Percentiles rank a stretch among this genome's conserved stretches.
Evolutionary conservation across 2,113 vertebrate species (phyloP).

Genomic region (Cyanistes caeruleus): DNA sequence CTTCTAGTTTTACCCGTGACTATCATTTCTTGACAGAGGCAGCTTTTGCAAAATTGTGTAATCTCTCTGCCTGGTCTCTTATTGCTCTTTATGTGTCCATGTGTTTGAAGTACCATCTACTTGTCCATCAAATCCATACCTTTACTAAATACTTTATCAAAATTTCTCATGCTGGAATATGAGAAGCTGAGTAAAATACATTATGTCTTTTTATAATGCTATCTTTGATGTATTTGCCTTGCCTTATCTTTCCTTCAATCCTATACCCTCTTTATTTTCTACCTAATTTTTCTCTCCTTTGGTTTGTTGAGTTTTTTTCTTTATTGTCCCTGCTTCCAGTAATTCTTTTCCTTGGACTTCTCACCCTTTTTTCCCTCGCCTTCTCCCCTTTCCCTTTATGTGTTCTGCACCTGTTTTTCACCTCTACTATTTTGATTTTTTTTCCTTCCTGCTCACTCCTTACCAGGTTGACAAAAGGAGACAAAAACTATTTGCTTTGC

Average conservation of each 20-base stretch:
- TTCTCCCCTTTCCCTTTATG: background rate
- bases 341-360: background rate
- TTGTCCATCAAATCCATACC: background rate
- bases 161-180: background rate
- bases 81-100: background rate
- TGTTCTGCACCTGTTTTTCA: background rate
- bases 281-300: background rate
- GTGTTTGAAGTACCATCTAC: background rate
- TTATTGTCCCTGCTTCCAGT: background rate
- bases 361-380: rapidly evolving
- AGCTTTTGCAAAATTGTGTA: background rate
- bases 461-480: background rate
- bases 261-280: background rate
- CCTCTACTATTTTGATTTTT: background rate
- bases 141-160: background rate
- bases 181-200: background rate
- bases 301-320: background rate
- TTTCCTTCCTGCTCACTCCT: background rate
- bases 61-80: background rate
- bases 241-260: background rate
- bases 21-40: background rate
- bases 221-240: background rate
- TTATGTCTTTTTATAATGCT: background rate
- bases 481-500: background rate
- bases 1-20: background rate